Evolutionary conservation across 2,113 vertebrate species (phyloP).

Genomic region (Ahaetulla prasina): DNA sequence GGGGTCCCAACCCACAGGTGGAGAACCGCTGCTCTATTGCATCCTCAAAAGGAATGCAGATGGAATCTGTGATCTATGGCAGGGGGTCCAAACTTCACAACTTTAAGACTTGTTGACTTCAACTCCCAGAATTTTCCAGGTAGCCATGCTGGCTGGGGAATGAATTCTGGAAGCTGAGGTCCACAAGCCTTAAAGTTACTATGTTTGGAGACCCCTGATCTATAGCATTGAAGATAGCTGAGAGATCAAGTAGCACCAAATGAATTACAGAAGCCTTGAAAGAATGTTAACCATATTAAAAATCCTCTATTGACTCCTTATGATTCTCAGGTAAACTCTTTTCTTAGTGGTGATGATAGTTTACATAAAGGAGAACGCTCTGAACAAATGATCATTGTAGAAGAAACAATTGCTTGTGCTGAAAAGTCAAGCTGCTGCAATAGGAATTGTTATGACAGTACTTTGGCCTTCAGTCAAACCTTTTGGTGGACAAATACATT

Average conservation of each 20-base stretch:
- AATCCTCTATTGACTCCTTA: neutral
- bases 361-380: neutral
- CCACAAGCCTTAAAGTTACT: neutral
- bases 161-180: too few species aligned
- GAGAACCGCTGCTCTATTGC: too few species aligned
- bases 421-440: neutral
- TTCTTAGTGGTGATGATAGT: neutral
- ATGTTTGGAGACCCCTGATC: neutral
- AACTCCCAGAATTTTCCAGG: neutral
- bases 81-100: neutral
- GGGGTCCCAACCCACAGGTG: too few species aligned
- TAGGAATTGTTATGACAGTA: neutral
- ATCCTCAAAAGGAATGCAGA: neutral
- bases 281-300: neutral
- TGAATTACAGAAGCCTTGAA: neutral
- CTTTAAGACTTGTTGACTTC: neutral
- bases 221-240: neutral
- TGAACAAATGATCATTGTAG: neutral
- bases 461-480: neutral
- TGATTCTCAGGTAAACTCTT: neutral
- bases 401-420: neutral
- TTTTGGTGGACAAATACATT: neutral
- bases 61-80: neutral
- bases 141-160: neutral
- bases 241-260: neutral